These are phyloP conservation scores for Rhagologus leucostigma DNA, from an alignment of 2,113 vertebrate genomes.

Conservation along the genomic window DNA sequence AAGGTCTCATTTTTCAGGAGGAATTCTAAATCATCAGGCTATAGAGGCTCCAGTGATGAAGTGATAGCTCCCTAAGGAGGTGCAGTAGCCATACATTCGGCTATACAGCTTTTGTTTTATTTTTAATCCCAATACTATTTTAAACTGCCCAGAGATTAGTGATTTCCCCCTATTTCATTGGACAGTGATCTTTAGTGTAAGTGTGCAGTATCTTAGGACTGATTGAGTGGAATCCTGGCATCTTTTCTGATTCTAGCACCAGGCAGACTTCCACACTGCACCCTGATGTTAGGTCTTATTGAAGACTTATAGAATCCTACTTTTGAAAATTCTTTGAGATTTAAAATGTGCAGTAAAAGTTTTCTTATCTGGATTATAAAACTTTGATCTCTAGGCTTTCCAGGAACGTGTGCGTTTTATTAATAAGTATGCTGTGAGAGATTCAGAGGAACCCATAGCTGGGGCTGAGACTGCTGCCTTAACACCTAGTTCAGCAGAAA, in stretches of 20 bases:
- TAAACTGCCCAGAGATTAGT: neutral
- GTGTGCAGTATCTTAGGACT: neutral
- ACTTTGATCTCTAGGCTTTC: conserved; percentile 70
- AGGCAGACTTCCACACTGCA: neutral
- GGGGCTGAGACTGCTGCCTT: neutral
- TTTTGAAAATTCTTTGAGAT: neutral
- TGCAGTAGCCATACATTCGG: neutral
- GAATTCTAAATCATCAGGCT: neutral
- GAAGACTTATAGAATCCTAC: neutral
- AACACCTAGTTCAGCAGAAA: neutral
- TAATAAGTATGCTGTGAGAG: conserved; percentile 40
- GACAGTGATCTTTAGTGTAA: neutral
- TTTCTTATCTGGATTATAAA: neutral
- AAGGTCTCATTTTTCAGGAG: neutral
- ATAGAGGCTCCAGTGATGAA: neutral
- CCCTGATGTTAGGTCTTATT: neutral
- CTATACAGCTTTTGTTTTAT: neutral
- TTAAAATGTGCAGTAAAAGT: neutral
- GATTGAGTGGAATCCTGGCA: neutral
- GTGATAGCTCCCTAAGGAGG: neutral
- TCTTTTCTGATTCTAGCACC: neutral
- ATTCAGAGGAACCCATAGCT: neutral
- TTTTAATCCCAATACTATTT: neutral
- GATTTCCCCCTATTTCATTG: neutral
- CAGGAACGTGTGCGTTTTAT: conserved; percentile 76